A percentile compares a stretch with the other conserved stretches of the same genome.
phyloP scores from a whole-genome alignment of 2,888 invertebrate species.

The Atethmia centrago region DNA sequence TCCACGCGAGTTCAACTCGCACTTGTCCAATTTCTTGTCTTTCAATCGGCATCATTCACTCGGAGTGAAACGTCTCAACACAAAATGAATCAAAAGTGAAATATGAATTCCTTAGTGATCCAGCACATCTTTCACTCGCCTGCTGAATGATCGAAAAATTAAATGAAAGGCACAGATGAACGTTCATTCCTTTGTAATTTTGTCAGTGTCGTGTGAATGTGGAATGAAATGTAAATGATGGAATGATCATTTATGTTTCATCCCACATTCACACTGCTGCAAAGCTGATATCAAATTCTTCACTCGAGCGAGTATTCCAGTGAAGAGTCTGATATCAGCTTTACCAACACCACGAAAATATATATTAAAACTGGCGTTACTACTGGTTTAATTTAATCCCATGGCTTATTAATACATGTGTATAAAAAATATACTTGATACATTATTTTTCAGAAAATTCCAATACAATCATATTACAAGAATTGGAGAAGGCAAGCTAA shows the following conservation, averaged over 20 bases:
- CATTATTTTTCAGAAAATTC: conserved; percentile 4
- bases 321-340: neutral
- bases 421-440: neutral
- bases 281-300: too few species aligned
- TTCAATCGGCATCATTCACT: too few species aligned
- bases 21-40: neutral
- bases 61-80: neutral
- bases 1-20: too few species aligned
- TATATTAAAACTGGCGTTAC: neutral
- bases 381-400: neutral
- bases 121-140: neutral
- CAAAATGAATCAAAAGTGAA: neutral
- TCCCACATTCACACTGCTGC: too few species aligned
- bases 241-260: too few species aligned
- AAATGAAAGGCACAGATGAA: neutral
- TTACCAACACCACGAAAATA: neutral
- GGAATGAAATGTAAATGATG: neutral
- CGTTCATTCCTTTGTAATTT: neutral
- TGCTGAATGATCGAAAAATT: neutral
- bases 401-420: neutral
- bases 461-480: neutral
- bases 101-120: too few species aligned
- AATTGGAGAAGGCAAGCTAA: conserved; percentile 68
- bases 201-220: neutral
- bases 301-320: too few species aligned